Conservation (phyloP, 2,888 invertebrate species). For the Polydrusus cervinus region DNA sequence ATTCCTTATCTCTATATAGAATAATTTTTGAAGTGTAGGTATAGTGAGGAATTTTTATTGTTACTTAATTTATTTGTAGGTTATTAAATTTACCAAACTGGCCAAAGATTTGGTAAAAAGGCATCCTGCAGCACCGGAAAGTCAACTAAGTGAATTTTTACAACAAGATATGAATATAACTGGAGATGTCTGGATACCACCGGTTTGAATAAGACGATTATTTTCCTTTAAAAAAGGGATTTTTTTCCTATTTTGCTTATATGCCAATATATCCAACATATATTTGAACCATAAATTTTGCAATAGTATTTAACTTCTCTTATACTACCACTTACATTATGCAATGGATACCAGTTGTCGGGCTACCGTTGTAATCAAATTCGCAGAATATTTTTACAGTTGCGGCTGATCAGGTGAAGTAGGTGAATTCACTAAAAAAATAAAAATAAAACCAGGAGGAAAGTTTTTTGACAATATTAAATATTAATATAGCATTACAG, state of each 20-base stretch:
- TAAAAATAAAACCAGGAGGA: too few species aligned
- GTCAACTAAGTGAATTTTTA: slow-evolving; percentile 72
- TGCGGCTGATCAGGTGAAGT: too few species aligned
- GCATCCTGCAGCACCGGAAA: slow-evolving; percentile 72
- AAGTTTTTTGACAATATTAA: too few species aligned
- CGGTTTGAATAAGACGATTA: slow-evolving; percentile 51
- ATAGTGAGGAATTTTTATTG: too few species aligned
- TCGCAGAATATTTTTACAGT: too few species aligned
- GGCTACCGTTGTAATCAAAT: too few species aligned
- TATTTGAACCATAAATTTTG: neutral
- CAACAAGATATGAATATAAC: slow-evolving; percentile 70
- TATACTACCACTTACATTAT: neutral
- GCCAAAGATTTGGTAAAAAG: slow-evolving; percentile 72
- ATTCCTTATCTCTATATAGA: too few species aligned
- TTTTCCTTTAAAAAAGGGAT: neutral
- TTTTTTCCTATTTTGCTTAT: slow-evolving; percentile 1
- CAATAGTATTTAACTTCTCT: neutral
- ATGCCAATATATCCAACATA: slow-evolving; percentile 3
- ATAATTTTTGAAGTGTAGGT: too few species aligned
- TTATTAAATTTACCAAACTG: slow-evolving; percentile 70
- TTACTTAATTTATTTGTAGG: slow-evolving; percentile 61
- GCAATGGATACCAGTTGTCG: slow-evolving; percentile 6
- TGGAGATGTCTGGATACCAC: slow-evolving; percentile 75
- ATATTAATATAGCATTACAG: too few species aligned
- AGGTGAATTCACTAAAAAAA: too few species aligned